Evolutionary conservation across 2,888 invertebrate genomes (phyloP).

Genomic region (Pyrrhosoma nymphula): DNA sequence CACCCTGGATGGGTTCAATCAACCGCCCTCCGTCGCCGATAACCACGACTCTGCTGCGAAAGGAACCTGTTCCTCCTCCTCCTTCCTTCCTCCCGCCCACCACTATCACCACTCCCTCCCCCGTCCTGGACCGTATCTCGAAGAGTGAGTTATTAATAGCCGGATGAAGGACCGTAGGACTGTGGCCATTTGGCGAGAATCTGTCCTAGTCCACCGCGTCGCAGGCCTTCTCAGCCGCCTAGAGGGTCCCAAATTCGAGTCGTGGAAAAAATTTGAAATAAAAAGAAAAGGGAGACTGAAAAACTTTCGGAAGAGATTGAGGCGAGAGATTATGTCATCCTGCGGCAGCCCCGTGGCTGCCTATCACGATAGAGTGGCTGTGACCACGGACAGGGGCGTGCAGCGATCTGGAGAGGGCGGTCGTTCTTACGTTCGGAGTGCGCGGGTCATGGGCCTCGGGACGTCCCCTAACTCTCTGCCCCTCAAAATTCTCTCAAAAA

Average conservation of each 20-base stretch:
- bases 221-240: background rate
- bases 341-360: background rate
- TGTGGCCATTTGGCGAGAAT: background rate
- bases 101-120: background rate
- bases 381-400: background rate
- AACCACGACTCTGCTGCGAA: background rate
- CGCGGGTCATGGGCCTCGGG: background rate
- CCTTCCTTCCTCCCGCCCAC: background rate
- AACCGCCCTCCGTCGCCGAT: background rate
- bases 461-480: background rate
- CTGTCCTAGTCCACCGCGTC: background rate
- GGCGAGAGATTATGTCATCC: conserved; percentile 28
- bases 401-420: too few species aligned
- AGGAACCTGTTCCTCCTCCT: conserved; percentile 41
- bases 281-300: background rate
- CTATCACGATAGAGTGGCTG: too few species aligned
- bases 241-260: background rate
- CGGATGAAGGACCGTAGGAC: background rate
- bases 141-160: conserved; percentile 22
- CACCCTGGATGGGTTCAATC: conserved; percentile 37
- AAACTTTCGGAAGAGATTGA: background rate
- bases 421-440: background rate
- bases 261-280: background rate
- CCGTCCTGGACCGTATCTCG: background rate
- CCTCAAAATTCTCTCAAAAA: too few species aligned